These are phyloP conservation scores for Larimichthys crocea DNA, from an alignment of 2,113 vertebrate species.

Conservation along the genomic window DNA sequence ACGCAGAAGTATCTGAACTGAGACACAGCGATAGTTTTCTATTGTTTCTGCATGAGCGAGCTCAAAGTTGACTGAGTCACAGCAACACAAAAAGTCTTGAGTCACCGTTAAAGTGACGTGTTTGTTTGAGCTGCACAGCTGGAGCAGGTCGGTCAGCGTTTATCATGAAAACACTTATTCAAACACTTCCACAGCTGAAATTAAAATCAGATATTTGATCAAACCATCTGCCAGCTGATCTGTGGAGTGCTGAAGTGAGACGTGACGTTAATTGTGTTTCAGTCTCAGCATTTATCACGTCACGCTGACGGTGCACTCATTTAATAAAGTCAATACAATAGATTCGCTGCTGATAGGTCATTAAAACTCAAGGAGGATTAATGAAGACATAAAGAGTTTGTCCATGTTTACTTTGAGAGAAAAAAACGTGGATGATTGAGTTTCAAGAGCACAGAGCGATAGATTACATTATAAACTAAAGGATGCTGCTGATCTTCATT, in stretches of 20 bases:
- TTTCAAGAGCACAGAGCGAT: neutral
- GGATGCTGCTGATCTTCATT: neutral
- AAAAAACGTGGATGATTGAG: neutral
- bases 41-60: neutral
- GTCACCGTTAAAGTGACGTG: conserved; percentile 14
- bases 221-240: neutral
- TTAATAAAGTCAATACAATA: neutral
- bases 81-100: neutral
- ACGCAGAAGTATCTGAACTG: too few species aligned
- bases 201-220: neutral
- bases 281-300: neutral
- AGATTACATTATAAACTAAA: neutral
- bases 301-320: neutral
- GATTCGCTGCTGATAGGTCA: neutral
- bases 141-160: conserved; percentile 12
- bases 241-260: neutral
- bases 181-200: neutral
- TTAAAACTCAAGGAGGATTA: neutral
- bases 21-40: neutral
- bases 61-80: neutral
- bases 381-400: neutral
- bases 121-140: conserved; percentile 39
- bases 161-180: neutral
- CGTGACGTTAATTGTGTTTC: neutral
- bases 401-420: neutral